Evolutionary conservation across 2,113 vertebrate genomes (phyloP).

Genomic region (Mionectes macconnelli): DNA sequence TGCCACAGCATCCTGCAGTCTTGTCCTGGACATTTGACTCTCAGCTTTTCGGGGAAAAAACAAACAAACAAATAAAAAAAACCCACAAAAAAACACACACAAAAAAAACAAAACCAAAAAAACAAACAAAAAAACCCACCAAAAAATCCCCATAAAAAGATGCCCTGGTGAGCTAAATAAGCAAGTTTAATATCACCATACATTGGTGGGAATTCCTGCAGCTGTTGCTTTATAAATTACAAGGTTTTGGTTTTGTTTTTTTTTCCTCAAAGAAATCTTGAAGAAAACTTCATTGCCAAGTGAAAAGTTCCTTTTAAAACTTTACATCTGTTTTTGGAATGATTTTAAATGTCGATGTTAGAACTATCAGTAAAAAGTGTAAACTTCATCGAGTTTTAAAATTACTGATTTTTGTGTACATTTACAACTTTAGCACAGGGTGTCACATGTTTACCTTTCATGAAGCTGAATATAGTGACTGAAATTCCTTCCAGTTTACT

Average conservation of each 20-base stretch:
- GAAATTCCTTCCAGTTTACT: not conserved
- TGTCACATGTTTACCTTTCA: not conserved
- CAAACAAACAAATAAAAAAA: too few species aligned
- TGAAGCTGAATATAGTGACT: not conserved
- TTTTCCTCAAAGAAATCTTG: not conserved
- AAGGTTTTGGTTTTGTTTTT: fast-evolving
- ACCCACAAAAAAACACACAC: not conserved
- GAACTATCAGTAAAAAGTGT: not conserved
- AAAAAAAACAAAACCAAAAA: too few species aligned
- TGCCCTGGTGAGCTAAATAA: not conserved
- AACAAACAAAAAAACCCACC: too few species aligned
- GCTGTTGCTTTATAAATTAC: not conserved
- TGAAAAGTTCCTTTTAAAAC: not conserved
- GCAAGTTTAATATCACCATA: not conserved
- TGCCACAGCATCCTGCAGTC: not conserved
- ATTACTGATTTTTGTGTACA: not conserved
- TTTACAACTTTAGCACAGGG: not conserved
- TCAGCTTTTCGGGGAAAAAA: not conserved
- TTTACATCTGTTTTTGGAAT: not conserved
- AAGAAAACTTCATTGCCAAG: not conserved
- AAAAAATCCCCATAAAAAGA: not conserved
- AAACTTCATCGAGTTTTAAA: not conserved
- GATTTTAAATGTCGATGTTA: not conserved
- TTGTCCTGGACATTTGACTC: not conserved
- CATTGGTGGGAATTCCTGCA: not conserved